phyloP scores from a whole-genome alignment of 2,888 invertebrate species.

The Psylliodes chrysocephalus region DNA sequence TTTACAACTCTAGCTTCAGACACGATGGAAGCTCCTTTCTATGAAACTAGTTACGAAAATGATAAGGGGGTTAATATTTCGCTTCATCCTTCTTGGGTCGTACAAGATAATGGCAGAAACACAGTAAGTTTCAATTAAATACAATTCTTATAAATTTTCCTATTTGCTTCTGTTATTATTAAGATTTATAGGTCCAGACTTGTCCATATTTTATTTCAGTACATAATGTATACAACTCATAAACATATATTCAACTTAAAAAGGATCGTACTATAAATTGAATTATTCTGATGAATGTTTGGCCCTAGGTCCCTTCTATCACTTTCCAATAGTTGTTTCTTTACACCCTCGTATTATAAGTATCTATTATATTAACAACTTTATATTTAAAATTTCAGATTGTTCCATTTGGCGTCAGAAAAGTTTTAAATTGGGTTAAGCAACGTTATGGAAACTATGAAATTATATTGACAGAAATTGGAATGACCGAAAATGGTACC shows the following conservation, averaged over 20 bases:
- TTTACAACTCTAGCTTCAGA: slow-evolving; percentile 67
- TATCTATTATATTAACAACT: neutral
- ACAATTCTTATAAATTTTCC: neutral
- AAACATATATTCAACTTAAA: too few relatives aligned
- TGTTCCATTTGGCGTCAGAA: slow-evolving; percentile 45
- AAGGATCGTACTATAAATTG: too few relatives aligned
- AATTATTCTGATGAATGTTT: too few relatives aligned
- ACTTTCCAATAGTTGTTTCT: too few relatives aligned
- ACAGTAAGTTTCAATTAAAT: neutral
- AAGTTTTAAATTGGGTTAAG: slow-evolving; percentile 44
- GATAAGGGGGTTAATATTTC: slow-evolving; percentile 63
- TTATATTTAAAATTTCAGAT: slow-evolving; percentile 33
- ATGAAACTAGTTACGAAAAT: slow-evolving; percentile 27
- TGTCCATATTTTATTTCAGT: too few relatives aligned
- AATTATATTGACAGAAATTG: slow-evolving; percentile 48
- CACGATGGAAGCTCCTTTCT: slow-evolving; percentile 19
- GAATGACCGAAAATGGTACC: slow-evolving; percentile 39
- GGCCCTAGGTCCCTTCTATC: too few relatives aligned
- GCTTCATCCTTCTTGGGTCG: slow-evolving; percentile 58
- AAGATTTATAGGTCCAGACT: neutral
- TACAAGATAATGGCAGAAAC: slow-evolving; percentile 13
- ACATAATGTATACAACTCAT: too few relatives aligned
- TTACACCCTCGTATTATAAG: neutral
- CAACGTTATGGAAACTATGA: slow-evolving; percentile 43
- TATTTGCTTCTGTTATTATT: neutral